phyloP scores from a whole-genome alignment of 1,140 invertebrate species.

The Lethocerus indicus region DNA sequence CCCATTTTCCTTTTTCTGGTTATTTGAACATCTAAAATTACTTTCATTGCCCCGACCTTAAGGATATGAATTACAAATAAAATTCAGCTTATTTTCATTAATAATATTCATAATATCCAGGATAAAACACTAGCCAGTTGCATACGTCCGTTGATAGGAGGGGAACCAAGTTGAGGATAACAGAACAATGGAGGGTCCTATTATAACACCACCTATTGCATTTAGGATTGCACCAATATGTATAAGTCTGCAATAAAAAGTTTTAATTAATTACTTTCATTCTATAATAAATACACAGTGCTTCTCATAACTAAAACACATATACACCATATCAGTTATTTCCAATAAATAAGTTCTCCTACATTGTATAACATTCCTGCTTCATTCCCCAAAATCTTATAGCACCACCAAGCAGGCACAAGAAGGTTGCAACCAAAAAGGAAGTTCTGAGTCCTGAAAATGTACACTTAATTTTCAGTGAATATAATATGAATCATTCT shows the following conservation, averaged over 20 bases:
- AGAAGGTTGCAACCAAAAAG: slow-evolving; percentile 18
- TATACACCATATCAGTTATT: neutral
- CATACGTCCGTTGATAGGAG: slow-evolving; percentile 24
- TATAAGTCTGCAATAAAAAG: slow-evolving; percentile 19
- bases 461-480: neutral
- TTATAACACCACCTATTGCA: slow-evolving; percentile 23
- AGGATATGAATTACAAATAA: too few relatives aligned
- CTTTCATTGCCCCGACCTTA: too few relatives aligned
- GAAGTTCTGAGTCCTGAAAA: slow-evolving; percentile 12
- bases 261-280: neutral
- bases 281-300: neutral
- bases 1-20: neutral
- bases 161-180: slow-evolving; percentile 26
- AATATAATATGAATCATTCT: neutral
- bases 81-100: neutral
- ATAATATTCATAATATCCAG: neutral
- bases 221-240: slow-evolving; percentile 24
- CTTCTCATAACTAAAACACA: neutral
- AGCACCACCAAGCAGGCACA: slow-evolving; percentile 20
- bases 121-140: slow-evolving; percentile 21
- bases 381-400: slow-evolving; percentile 19
- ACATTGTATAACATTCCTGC: slow-evolving; percentile 9
- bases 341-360: neutral
- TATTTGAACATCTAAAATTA: neutral
- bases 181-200: slow-evolving; percentile 23